phyloP scores from a whole-genome alignment of 1,140 invertebrate genomes.

The Eriocheir sinensis region DNA sequence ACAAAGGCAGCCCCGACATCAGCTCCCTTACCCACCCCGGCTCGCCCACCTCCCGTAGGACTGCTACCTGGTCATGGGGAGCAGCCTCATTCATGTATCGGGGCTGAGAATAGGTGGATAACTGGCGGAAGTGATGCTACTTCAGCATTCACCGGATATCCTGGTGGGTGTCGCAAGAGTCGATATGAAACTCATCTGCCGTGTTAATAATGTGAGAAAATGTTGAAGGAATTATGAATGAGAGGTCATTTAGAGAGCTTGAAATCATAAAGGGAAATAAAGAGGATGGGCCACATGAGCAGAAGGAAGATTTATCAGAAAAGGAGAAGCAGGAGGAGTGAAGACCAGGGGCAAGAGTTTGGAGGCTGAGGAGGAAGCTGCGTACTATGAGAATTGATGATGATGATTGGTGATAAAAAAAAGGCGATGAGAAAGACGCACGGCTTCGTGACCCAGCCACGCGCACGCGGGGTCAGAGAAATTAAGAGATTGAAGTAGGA shows the following conservation, averaged over 20 bases:
- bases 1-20: too few species aligned
- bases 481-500: too few species aligned
- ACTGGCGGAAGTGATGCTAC: slow-evolving; percentile 67
- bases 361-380: too few species aligned
- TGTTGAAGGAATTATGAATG: neutral
- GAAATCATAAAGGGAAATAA: neutral
- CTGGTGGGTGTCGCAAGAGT: slow-evolving; percentile 52
- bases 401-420: neutral
- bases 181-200: neutral
- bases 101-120: slow-evolving; percentile 54
- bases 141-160: slow-evolving; percentile 68
- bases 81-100: neutral
- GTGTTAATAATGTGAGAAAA: neutral
- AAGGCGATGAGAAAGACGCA: neutral
- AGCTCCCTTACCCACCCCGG: neutral
- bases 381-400: too few species aligned
- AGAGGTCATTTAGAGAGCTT: neutral
- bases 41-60: neutral
- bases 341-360: too few species aligned
- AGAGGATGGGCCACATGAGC: neutral
- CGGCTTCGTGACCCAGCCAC: neutral
- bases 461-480: too few species aligned
- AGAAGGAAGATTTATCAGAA: neutral
- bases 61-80: neutral
- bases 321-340: neutral